Conservation (phyloP, 2,888 invertebrate genomes). For the Pyrochroa serraticornis region DNA sequence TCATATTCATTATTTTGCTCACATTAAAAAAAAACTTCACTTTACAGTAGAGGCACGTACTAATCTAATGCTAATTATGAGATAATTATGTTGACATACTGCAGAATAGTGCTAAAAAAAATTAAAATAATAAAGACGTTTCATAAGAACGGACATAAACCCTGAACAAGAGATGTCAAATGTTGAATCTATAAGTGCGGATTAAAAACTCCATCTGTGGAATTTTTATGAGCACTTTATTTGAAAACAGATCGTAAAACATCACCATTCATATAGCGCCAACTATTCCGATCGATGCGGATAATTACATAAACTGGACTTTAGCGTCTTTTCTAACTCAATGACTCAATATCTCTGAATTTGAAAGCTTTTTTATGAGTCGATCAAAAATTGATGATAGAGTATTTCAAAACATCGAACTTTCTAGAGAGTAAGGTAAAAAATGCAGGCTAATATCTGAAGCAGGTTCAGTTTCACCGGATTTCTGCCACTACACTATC, state of each 20-base stretch:
- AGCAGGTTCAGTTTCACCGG: background rate
- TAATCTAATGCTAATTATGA: too few species aligned
- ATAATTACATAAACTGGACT: conserved; percentile 20
- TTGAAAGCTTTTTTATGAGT: conserved; percentile 31
- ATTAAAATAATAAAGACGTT: too few species aligned
- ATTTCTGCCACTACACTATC: background rate
- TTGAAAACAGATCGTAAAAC: conserved; percentile 6
- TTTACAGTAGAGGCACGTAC: too few species aligned
- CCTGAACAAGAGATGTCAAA: background rate
- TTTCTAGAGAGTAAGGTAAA: conserved; percentile 2
- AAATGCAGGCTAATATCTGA: conserved; percentile 8
- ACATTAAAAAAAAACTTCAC: too few species aligned
- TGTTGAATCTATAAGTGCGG: conserved; percentile 3
- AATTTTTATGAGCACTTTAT: conserved; percentile 23
- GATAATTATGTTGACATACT: too few species aligned
- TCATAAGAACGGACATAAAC: too few species aligned
- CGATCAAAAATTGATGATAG: conserved; percentile 15
- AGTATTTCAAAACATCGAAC: conserved; percentile 19
- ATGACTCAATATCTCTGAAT: background rate
- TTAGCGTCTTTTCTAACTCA: conserved; percentile 11
- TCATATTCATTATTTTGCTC: too few species aligned
- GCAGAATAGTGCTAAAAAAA: too few species aligned
- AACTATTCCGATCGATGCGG: conserved; percentile 22
- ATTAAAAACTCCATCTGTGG: conserved; percentile 10
- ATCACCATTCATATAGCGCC: conserved; percentile 18